Base-by-base conservation (phyloP, 1,140 invertebrate species). In the Caligus rogercresseyi region DNA sequence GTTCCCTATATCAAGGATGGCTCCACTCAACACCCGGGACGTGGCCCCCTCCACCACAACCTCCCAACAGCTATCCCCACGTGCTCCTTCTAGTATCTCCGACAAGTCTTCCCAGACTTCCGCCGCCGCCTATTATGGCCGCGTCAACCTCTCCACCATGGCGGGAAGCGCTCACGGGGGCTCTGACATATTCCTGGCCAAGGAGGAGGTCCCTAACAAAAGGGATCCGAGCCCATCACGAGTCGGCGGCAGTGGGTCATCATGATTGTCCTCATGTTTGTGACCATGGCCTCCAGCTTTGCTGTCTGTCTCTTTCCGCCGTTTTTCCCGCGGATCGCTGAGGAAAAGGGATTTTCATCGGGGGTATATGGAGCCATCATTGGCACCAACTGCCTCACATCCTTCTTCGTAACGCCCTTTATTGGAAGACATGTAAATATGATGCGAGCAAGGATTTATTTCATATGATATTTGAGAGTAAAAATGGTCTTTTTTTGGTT, bases 251-350 rank as follows among this genome's bases (percentile, higher is more conserved):
- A 70, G 61, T 69, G 66, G 68, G 21, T 62, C 14, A 54, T 70
- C 16, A 31, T 70, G n/a, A 23, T 61, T 16, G 64, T 70, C 25
- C 25, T 69, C 2, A 67, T 65, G 15, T 24, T 67, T 20, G 67
- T 61, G 3, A 66, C 68, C 3, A 62, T 70, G 18, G 67, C 70
- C 2, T 67, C 67, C 13, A 67, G 67, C 15, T 66, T 70, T 60
- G 64, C 70, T 18, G 66, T 70, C 25, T 70, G 70, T 61, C 61
- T 70, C 25, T 70, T 70, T 57, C 70, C 70, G 14, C 70, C 70
- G n/a, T 70, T 70, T 54, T 70, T 68, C 51, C 70, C 70, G 2
- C 67, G 60, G 62, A 64, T 70, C 57, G 70, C 70, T 2, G 69
- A 70, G 64, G 60, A 66, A 11, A 71, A 71, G 64, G 70, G 69